phyloP scores from a whole-genome alignment of 2,113 vertebrate species.

The Psilopsiagon aurifrons region DNA sequence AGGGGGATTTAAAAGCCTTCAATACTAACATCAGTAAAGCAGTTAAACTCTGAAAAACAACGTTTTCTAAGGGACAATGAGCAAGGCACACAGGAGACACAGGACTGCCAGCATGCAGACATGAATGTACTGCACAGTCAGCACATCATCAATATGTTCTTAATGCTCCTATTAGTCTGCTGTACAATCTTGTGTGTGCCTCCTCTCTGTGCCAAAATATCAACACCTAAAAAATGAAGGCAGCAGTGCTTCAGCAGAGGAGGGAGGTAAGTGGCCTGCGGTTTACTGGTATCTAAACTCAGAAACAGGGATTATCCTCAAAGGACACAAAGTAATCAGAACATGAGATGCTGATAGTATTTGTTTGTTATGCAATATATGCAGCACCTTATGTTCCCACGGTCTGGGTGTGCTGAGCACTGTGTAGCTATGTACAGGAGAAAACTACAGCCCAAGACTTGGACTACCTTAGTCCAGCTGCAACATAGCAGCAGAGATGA shows the following conservation, averaged over 20 bases:
- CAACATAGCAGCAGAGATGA: neutral
- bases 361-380: neutral
- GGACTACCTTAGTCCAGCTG: neutral
- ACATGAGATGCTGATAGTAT: neutral
- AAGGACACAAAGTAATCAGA: neutral
- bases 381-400: neutral
- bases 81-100: neutral
- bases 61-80: neutral
- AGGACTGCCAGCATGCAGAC: neutral
- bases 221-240: neutral
- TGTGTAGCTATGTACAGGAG: rapidly evolving
- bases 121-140: neutral
- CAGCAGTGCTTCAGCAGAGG: rapidly evolving
- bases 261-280: rapidly evolving
- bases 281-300: neutral
- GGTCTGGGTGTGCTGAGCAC: neutral
- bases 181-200: neutral
- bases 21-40: neutral
- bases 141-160: neutral
- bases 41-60: neutral
- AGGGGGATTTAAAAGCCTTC: neutral
- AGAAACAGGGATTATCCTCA: neutral
- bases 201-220: neutral
- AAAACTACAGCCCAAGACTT: neutral
- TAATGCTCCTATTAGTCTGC: neutral